Evolutionary conservation across 2,113 vertebrate genomes (phyloP), one percentile per base, ranked within the genome.

Genomic region (Pachyramphus minor): DNA sequence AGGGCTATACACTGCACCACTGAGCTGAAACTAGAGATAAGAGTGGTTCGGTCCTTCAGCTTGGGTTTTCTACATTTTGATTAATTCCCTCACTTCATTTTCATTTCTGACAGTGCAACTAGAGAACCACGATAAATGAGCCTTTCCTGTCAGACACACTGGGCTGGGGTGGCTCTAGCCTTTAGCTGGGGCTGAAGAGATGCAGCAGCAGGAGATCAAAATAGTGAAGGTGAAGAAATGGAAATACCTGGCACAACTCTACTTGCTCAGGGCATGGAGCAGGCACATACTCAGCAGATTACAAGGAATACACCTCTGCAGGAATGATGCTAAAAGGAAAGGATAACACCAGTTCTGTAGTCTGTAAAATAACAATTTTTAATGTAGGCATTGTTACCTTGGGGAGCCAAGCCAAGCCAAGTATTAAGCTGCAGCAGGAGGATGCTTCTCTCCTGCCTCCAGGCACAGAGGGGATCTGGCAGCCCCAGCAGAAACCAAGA

Each of bases 381-480:
- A 30, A 62, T 11, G 33, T 7, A 67, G 80, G 13, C 22, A 6
- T 35, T 23, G 4, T 30, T 60, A 53, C 30, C 5, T 3, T 25
- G 30, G 25, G 20, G 20, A 60, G 33, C 56, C 67, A 44, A 74
- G 56, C 25, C 63, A 73, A 90, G 59, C 17, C 28, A 11, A 21
- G 0, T 5, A 31, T 35, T 39, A 60, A 64, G 50, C 31, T 18
- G 22, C 39, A 33, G 39, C 3, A 76, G 67, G 35, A 42, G 2
- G 0, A 35, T 2, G 6, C 11, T 20, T 19, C 7, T 69, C 39
- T 52, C 37, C 33, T 63, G n/a, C 25, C 63, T 30, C 24, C 6
- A 5, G 23, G 47, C 4, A 3, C 1, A 1, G 62, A 74, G 33
- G 12, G 12, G 28, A 82, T 8, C 39, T 0, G 3, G n/a, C 15